Evolutionary conservation across 2,113 vertebrate genomes (phyloP).

Genomic region (Engraulis encrasicolus): DNA sequence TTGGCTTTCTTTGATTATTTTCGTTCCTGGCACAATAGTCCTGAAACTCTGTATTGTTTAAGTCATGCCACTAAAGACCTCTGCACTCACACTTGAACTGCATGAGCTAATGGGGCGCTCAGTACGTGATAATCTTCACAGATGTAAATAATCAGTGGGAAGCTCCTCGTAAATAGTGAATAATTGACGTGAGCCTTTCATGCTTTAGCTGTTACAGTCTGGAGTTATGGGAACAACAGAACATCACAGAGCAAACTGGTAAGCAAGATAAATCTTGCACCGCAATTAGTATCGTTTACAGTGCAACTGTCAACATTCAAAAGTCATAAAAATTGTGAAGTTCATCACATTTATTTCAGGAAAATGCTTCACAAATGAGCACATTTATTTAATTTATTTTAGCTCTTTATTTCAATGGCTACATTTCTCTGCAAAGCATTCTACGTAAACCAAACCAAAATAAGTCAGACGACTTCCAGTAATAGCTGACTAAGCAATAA

Average conservation of each 20-base stretch:
- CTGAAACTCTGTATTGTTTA: background rate
- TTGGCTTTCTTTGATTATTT: background rate
- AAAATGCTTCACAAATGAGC: background rate
- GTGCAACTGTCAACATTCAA: background rate
- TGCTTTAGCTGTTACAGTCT: background rate
- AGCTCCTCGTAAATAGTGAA: background rate
- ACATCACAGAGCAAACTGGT: background rate
- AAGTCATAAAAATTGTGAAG: background rate
- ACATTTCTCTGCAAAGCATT: too few relatives aligned
- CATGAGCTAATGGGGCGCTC: background rate
- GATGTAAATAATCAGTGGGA: background rate
- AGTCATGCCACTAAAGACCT: background rate
- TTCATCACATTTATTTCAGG: background rate
- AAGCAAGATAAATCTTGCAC: background rate
- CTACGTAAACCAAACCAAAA: background rate
- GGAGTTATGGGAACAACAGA: background rate
- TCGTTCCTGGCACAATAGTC: background rate
- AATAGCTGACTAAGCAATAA: background rate
- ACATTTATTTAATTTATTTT: background rate
- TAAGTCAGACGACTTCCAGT: background rate
- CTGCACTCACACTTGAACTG: background rate
- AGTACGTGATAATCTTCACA: background rate
- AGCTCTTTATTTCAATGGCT: too few relatives aligned
- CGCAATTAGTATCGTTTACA: background rate
- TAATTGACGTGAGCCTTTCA: background rate